These are phyloP conservation scores for Stenichneumon culpator DNA, from an alignment of 2,888 invertebrate species.

Conservation along the genomic window DNA sequence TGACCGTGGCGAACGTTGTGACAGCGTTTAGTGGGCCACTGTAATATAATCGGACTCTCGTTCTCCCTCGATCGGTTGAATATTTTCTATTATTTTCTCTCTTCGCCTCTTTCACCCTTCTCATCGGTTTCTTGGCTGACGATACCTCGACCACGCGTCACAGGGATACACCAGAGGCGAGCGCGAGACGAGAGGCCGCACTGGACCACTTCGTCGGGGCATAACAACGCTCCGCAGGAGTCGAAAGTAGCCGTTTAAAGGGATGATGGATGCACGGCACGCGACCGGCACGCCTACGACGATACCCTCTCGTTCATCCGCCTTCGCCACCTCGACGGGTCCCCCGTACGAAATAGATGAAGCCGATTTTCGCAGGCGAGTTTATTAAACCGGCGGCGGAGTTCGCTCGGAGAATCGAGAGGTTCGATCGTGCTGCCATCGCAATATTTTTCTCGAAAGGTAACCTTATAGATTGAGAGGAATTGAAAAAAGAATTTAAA, in stretches of 20 bases:
- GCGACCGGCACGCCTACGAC: constrained; percentile 81
- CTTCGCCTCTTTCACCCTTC: constrained; percentile 21
- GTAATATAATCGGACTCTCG: background rate
- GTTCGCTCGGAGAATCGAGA: background rate
- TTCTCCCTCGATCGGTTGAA: constrained; percentile 25
- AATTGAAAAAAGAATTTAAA: background rate
- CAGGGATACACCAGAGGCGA: constrained; percentile 24
- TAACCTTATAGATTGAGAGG: background rate
- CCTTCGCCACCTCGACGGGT: constrained; percentile 5
- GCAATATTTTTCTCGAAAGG: background rate
- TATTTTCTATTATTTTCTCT: constrained; percentile 3
- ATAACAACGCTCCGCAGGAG: constrained; percentile 62
- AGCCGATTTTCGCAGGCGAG: constrained; percentile 12
- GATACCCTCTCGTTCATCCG: constrained; percentile 34
- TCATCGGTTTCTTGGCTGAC: constrained; percentile 40
- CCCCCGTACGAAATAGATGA: constrained; percentile 15
- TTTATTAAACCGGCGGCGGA: background rate
- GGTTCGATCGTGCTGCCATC: background rate
- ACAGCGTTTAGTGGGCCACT: constrained; percentile 75
- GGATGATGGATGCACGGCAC: constrained; percentile 84
- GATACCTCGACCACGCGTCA: constrained; percentile 14
- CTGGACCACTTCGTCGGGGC: constrained; percentile 60
- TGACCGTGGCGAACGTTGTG: constrained; percentile 77
- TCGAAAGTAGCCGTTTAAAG: constrained; percentile 77
- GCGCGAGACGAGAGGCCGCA: constrained; percentile 5